Evolutionary conservation across 2,113 vertebrate genomes (phyloP).

Genomic region (Suncus etruscus): DNA sequence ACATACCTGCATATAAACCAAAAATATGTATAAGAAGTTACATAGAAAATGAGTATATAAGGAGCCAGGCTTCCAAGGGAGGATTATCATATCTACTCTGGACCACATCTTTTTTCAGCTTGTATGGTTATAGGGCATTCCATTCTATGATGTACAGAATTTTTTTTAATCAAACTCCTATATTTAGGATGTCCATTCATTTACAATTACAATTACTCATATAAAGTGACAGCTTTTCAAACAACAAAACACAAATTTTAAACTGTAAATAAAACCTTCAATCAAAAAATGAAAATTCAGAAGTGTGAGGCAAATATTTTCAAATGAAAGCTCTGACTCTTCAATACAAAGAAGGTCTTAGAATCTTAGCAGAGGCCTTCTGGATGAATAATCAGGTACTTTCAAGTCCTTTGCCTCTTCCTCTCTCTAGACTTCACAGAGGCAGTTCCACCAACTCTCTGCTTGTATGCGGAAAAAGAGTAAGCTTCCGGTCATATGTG

Average conservation of each 20-base stretch:
- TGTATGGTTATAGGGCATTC: not conserved
- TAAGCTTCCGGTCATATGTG: not conserved
- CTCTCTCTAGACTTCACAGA: not conserved
- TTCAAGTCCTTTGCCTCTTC: not conserved
- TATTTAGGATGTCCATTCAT: not conserved
- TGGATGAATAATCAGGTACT: not conserved
- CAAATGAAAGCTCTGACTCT: conserved; percentile 26
- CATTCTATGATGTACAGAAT: not conserved
- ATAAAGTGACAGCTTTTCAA: conserved; percentile 6
- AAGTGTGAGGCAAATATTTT: conserved; percentile 44
- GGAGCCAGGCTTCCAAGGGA: not conserved
- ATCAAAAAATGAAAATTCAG: not conserved
- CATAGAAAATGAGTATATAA: not conserved
- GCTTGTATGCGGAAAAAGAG: not conserved
- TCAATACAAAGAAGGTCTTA: not conserved
- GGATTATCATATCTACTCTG: not conserved
- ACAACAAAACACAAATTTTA: not conserved
- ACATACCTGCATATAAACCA: not conserved
- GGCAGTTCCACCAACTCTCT: not conserved
- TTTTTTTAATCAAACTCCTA: conserved; percentile 27
- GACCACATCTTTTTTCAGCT: not conserved
- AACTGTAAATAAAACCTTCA: conserved; percentile 1
- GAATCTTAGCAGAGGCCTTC: not conserved
- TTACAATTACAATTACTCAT: not conserved
- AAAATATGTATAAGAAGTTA: not conserved